phyloP scores from a whole-genome alignment of 1,140 invertebrate genomes.

The Mycetomoellerius zeteki region DNA sequence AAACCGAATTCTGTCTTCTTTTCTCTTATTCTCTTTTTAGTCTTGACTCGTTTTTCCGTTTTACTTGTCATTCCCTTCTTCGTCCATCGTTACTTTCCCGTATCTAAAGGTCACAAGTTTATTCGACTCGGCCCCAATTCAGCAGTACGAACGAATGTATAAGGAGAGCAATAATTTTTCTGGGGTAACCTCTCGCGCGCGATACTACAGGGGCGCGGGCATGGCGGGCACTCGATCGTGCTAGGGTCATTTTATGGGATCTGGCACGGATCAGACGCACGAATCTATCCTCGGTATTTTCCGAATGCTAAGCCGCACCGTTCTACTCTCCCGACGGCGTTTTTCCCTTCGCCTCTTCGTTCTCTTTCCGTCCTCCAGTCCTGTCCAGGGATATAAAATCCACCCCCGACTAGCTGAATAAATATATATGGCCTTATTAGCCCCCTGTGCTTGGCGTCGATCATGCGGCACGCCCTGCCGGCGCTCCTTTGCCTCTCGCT shows the following conservation, averaged over 20 bases:
- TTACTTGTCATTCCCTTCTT: background rate
- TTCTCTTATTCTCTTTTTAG: background rate
- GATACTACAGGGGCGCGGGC: constrained; percentile 54
- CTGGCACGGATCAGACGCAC: constrained; percentile 81
- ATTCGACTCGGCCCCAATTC: constrained; percentile 65
- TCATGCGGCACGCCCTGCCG: constrained; percentile 73
- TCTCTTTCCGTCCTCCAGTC: constrained; percentile 55
- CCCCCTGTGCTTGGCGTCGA: constrained; percentile 77
- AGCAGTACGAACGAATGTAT: constrained; percentile 82
- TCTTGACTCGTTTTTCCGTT: background rate
- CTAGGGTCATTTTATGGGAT: constrained; percentile 86
- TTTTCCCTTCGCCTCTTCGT: constrained; percentile 66
- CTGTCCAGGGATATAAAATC: constrained; percentile 73
- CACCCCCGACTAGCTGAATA: constrained; percentile 79
- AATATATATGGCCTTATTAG: constrained; percentile 86
- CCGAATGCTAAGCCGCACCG: constrained; percentile 79
- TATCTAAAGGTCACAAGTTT: constrained; percentile 65
- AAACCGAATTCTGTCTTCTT: background rate
- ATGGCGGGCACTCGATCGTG: constrained; percentile 71
- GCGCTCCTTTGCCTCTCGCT: constrained; percentile 67
- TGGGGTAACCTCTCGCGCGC: constrained; percentile 62
- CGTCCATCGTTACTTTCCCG: constrained; percentile 14
- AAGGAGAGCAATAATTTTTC: constrained; percentile 87
- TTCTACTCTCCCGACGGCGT: constrained; percentile 27
- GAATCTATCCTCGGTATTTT: constrained; percentile 80